Conservation (phyloP, 2,888 invertebrate genomes). For the Thyatira batis region DNA sequence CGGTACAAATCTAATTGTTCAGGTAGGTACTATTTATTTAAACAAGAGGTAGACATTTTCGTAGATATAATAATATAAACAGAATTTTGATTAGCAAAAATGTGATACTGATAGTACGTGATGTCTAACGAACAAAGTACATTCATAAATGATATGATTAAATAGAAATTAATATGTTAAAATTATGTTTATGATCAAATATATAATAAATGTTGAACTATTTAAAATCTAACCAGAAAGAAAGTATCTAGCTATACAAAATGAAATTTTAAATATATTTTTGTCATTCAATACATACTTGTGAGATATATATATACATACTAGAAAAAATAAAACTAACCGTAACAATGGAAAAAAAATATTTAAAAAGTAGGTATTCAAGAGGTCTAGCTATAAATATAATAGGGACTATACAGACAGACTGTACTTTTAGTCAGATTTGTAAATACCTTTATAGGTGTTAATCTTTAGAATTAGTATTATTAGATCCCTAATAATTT, state of each 20-base stretch:
- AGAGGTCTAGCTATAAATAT: not conserved
- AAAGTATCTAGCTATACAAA: not conserved
- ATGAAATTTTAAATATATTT: not conserved
- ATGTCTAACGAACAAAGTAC: conserved; percentile 23
- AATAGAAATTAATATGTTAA: too few species aligned
- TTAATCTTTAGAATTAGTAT: not conserved
- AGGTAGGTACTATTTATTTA: not conserved
- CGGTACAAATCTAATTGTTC: not conserved
- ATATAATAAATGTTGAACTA: conserved; percentile 19
- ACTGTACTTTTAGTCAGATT: not conserved
- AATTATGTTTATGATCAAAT: conserved; percentile 17
- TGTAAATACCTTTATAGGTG: not conserved
- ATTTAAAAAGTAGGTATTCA: not conserved
- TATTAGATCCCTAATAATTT: not conserved
- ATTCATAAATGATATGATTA: too few species aligned
- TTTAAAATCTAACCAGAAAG: not conserved
- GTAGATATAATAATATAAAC: conserved; percentile 28
- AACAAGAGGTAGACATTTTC: not conserved
- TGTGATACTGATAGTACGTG: conserved; percentile 46
- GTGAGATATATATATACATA: too few species aligned
- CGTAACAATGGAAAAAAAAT: not conserved
- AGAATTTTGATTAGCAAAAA: conserved; percentile 36
- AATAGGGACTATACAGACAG: too few species aligned
- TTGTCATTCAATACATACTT: not conserved
- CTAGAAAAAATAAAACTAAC: too few species aligned